Evolutionary conservation across 2,888 invertebrate species (phyloP), one percentile per base, ranked within the genome.

Genomic region (Lucinisca nassula): DNA sequence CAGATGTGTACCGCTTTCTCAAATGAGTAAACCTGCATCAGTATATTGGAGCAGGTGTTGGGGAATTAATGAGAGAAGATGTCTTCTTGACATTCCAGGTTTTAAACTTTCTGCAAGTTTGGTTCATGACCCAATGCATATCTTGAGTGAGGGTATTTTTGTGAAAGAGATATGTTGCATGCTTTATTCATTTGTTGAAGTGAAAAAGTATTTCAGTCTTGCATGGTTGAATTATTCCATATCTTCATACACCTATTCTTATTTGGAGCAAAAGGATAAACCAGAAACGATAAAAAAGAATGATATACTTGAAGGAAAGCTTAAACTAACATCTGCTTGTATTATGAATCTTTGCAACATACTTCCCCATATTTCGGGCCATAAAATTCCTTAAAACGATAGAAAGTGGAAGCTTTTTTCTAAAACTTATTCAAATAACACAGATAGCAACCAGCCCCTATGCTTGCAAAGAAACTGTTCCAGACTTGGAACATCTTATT

Each of bases 101-200:
- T 40, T 40, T 40, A 40, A 40, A 10, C 40, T 40, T 55, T 55
- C 55, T 55, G 24, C 21, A 8, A 70, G 32, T 51, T 72, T 70
- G 3, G 51, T 79, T 21, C 79, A 79, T 27, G 79, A 79, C 45
- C 79, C 79, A 40, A 79, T 72, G 79, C 79, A 79, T 40, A 72
- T 79, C 8, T 38, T 79, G 37, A 72, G 37, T 49, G 79, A 79
- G 17, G 79, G 72, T 35, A 67, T 79, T 32, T 30, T 79, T 30
- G 21, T 32, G 3, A 79, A 79, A 51, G 72, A 40, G 40, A 40
- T 40, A 67, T 79, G 79, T 40, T 49, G 55, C 21, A 45, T 45
- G 45, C 17, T 45, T 12, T 55, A 55, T 55, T 21, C 8, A 17
- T n/a, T 14, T 21, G 14, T 72, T 3, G 38, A 24, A 35, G 72